Conservation (phyloP, 2,797 vertebrate species). For the Echiichthys vipera region DNA sequence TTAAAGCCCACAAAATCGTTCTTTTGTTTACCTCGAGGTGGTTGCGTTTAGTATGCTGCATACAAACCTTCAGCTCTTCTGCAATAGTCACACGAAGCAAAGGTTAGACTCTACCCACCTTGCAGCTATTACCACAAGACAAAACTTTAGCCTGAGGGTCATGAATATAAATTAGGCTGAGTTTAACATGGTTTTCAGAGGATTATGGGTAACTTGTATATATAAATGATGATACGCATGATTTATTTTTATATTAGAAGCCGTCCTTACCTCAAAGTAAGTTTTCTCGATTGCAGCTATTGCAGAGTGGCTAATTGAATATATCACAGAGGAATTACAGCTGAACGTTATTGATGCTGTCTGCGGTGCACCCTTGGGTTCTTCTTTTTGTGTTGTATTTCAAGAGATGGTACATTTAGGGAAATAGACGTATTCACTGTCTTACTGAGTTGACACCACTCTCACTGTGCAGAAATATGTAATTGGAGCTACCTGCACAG, state of each 20-base stretch:
- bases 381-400: background rate
- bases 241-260: background rate
- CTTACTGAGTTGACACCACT: background rate
- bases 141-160: constrained; percentile 17
- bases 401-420: background rate
- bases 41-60: constrained; percentile 41
- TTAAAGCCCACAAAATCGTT: constrained; percentile 26
- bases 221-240: background rate
- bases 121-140: constrained; percentile 22
- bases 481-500: background rate
- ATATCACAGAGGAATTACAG: background rate
- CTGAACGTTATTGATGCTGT: background rate
- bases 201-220: background rate
- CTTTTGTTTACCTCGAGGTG: constrained; percentile 38
- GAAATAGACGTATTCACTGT: background rate
- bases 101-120: constrained; percentile 19
- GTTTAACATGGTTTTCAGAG: constrained; percentile 3
- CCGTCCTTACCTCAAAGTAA: background rate
- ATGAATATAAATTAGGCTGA: constrained; percentile 3
- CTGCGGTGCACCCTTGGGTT: background rate
- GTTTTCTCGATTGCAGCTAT: background rate
- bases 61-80: constrained; percentile 23
- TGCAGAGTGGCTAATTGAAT: background rate
- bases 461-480: background rate
- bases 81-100: background rate